Evolutionary conservation across 2,113 vertebrate genomes (phyloP).

Genomic region (Pristiophorus japonicus): DNA sequence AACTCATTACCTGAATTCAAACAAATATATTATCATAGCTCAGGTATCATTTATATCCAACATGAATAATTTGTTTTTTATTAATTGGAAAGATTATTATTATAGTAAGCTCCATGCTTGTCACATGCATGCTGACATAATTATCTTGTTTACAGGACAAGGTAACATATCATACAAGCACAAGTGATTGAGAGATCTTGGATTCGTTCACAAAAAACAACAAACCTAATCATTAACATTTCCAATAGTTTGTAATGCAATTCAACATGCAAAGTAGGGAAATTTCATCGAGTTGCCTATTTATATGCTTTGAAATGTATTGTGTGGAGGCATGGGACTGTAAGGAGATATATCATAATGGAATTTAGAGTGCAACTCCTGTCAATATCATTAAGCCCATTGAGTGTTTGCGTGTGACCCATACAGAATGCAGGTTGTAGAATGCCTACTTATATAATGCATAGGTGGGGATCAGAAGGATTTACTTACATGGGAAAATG

Average conservation of each 20-base stretch:
- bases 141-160: no score
- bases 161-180: no score
- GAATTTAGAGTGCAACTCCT: not conserved
- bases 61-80: no score
- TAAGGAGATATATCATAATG: not conserved
- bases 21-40: no score
- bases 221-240: not conserved
- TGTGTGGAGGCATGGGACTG: not conserved
- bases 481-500: not conserved
- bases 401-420: not conserved
- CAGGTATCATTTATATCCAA: no score
- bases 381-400: not conserved
- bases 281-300: not conserved
- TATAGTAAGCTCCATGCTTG: no score
- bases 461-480: not conserved
- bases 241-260: not conserved
- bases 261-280: not conserved
- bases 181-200: no score
- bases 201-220: no score
- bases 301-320: not conserved
- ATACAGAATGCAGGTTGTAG: not conserved
- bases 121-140: no score
- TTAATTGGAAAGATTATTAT: no score
- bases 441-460: not conserved
- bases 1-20: no score